These are phyloP conservation scores for Prochilodus magdalenae DNA, from an alignment of 2,113 vertebrate genomes.

Conservation along the genomic window DNA sequence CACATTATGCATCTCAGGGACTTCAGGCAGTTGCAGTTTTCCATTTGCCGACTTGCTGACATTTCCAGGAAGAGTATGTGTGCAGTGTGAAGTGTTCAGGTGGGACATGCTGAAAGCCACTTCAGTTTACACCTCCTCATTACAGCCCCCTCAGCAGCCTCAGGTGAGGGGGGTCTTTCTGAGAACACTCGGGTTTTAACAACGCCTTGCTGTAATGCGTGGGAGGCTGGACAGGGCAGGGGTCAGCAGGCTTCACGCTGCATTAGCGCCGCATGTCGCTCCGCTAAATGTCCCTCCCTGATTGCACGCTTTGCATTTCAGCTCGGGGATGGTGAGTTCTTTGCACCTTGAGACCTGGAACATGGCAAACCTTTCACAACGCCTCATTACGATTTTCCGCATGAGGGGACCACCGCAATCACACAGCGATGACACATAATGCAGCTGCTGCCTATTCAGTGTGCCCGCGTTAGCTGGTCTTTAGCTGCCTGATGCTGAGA, in stretches of 20 bases:
- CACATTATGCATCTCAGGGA: not conserved
- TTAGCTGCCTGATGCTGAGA: too few species aligned
- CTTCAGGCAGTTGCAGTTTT: not conserved
- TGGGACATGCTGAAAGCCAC: not conserved
- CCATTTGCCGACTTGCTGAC: not conserved
- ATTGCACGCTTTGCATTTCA: constrained; percentile 75
- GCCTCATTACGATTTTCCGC: constrained; percentile 75
- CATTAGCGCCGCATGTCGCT: constrained; percentile 71
- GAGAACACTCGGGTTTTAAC: not conserved
- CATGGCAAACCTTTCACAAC: constrained; percentile 76
- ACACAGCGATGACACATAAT: not conserved
- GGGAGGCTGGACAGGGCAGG: not conserved
- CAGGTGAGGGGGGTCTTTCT: not conserved
- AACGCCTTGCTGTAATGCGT: too few species aligned
- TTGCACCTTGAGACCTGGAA: constrained; percentile 71
- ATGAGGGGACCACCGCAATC: constrained; percentile 57
- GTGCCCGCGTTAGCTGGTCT: constrained; percentile 45
- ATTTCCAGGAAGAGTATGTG: not conserved
- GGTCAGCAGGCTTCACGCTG: not conserved
- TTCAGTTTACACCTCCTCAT: constrained; percentile 12
- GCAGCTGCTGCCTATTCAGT: constrained; percentile 42
- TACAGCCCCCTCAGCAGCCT: not conserved
- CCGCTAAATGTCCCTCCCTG: constrained; percentile 66
- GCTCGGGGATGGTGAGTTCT: constrained; percentile 72
- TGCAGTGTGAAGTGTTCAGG: not conserved